These are phyloP conservation scores for Zeuzera pyrina DNA, from an alignment of 2,888 invertebrate species.

Conservation along the genomic window DNA sequence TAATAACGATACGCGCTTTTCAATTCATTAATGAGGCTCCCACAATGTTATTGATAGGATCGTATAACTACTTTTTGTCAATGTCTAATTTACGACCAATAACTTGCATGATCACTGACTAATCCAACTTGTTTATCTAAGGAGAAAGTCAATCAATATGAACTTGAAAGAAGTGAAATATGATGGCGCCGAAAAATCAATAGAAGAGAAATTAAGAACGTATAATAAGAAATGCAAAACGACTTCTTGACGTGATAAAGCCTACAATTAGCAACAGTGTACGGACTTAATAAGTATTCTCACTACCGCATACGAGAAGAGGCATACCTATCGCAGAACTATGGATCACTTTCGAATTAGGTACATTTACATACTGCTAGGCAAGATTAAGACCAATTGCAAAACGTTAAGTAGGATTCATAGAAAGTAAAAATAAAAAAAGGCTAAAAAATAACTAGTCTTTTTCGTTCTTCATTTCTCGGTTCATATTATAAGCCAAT, in stretches of 20 bases:
- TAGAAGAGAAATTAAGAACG: not conserved
- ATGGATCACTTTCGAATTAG: slow-evolving; percentile 49
- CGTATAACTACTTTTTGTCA: slow-evolving; percentile 45
- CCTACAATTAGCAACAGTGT: slow-evolving; percentile 43
- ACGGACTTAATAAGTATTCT: slow-evolving; percentile 43
- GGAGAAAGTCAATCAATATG: slow-evolving; percentile 36
- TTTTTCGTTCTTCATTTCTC: no score
- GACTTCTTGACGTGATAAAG: slow-evolving; percentile 24
- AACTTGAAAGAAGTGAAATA: slow-evolving; percentile 33
- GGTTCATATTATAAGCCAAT: no score
- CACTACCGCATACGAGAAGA: slow-evolving; percentile 40
- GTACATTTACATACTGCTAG: no score
- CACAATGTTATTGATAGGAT: slow-evolving; percentile 48
- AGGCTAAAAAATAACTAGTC: no score
- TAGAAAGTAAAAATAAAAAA: no score
- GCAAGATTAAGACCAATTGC: no score
- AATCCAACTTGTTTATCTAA: slow-evolving; percentile 38
- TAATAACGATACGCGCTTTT: slow-evolving; percentile 63
- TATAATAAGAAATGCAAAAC: not conserved
- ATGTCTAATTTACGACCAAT: slow-evolving; percentile 42
- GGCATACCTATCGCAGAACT: slow-evolving; percentile 44
- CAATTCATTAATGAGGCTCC: slow-evolving; percentile 58
- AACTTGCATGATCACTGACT: slow-evolving; percentile 40
- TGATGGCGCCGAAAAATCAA: not conserved
- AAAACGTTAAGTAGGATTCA: no score